Evolutionary conservation across 1,140 invertebrate species (phyloP), one percentile per base, ranked within the genome.

Genomic region (Thaumetopoea pityocampa): DNA sequence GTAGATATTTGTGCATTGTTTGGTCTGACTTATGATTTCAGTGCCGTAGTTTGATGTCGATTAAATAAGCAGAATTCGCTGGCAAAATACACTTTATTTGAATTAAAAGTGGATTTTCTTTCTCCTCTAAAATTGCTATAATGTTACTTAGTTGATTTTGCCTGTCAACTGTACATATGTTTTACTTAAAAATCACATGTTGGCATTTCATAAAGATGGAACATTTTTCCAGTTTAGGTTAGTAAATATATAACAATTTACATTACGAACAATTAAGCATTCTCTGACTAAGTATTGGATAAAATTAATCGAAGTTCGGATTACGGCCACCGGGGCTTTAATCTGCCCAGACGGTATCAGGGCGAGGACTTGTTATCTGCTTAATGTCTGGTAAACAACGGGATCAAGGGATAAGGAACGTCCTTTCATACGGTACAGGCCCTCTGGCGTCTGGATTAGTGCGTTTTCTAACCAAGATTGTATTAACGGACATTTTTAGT

Each of bases 361-460:
- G 68, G 71, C 74, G 70, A 58, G 72, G 79, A 83, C 65, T 83
- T 82, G 79, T 81, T 85, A 86, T 86, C 84, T 85, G 82, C 77
- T 86, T 84, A 86, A 86, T 85, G 84, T 86, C 83, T 85, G 84
- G 82, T 86, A 85, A 86, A 86, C 82, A 86, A 85, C 77, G 65
- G 81, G 81, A 84, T 84, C 70, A 84, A 80, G 76, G 80, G 78
- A 81, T 84, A 82, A 80, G 73, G 65, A 73, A 66, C 77, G 72
- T 79, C 76, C 74, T 84, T 74, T 70, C 67, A 80, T 70, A 70
- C 59, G 54, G 58, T 35, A 53, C 70, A 73, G 67, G 74, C 73
- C 79, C 79, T 77, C 51, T 50, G 79, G 70, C 77, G 54, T 33
- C 41, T 53, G 72, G 79, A 80, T 79, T 83, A 81, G 53, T 42